Evolutionary conservation across 2,888 invertebrate genomes (phyloP), one percentile per base, ranked within the genome.

Genomic region (Hypselothyrea guttata): DNA sequence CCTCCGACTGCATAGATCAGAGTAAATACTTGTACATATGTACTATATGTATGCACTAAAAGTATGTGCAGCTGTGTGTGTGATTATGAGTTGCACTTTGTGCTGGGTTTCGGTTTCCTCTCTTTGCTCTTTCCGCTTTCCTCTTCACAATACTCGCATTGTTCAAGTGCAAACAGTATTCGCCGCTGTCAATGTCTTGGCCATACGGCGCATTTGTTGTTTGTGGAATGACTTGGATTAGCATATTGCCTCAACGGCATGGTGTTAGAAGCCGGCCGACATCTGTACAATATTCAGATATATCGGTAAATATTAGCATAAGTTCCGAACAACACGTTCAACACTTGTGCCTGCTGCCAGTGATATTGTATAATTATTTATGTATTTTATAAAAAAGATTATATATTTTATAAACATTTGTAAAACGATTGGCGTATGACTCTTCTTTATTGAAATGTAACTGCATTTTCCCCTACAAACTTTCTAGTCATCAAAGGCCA

Each of bases 231-330:
- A 34, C 56, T 60, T 35, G 56, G 55, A 57, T 65, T 61, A 61
- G 65, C 65, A 57, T 59, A 53, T 59, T 46, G 47, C 40, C 41
- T 46, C 27, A 13, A n/a, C 34, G n/a, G 27, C 27, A 28, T 15
- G 27, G 33, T 8, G 16, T 33, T 51, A 40, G 31, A 40, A 22
- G 31, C 9, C 31, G 4, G 3, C 44, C 28, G 31, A 44, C 18
- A 33, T n/a, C 11, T 12, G n/a, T 30, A 46, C 45, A 48, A 53
- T 57, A 48, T 58, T 61, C 46, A 31, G 55, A 44, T 74, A 44
- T 74, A 62, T 74, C 51, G 61, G 35, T 53, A 65, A 55, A 72
- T 71, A 72, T 74, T 72, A 70, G 42, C 62, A 65, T 41, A 18
- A 38, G 13, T 12, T 13, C 12, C 8, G 8, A 13, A 13, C n/a